Evolutionary conservation across 1,140 invertebrate genomes (phyloP).

Genomic region (Drosophila novamexicana): DNA sequence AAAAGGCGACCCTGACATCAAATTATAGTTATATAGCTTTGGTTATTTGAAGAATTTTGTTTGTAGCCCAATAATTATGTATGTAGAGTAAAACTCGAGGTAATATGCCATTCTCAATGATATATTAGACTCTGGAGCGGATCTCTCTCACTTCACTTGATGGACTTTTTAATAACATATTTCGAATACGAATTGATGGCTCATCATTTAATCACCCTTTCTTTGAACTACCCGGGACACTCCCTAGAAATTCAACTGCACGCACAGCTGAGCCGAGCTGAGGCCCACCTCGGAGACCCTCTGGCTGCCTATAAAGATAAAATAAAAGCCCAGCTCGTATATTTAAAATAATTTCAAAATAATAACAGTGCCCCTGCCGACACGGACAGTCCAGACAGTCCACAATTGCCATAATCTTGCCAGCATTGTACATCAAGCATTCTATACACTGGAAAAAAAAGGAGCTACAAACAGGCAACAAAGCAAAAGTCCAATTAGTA

Average conservation of each 20-base stretch:
- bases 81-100: background rate
- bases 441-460: background rate
- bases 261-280: constrained; percentile 1
- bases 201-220: constrained; percentile 20
- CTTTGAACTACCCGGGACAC: background rate
- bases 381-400: constrained; percentile 6
- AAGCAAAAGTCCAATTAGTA: constrained; percentile 26
- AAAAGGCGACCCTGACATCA: constrained; percentile 18
- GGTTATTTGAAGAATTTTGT: constrained; percentile 32
- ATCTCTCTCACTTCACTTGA: background rate
- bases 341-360: constrained; percentile 50
- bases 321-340: constrained; percentile 31
- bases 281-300: too few species aligned
- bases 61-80: constrained; percentile 21
- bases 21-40: constrained; percentile 47
- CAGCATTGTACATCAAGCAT: constrained; percentile 40
- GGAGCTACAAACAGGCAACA: background rate
- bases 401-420: constrained; percentile 26
- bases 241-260: constrained; percentile 11
- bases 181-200: background rate
- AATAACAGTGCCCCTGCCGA: constrained; percentile 38
- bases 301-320: constrained; percentile 6
- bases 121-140: constrained; percentile 1
- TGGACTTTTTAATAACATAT: background rate
- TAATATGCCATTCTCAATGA: constrained; percentile 10